A percentile compares a stretch with the other conserved stretches of the same genome.
phyloP scores from a whole-genome alignment of 2,888 invertebrate species.

The Deilephila porcellus region DNA sequence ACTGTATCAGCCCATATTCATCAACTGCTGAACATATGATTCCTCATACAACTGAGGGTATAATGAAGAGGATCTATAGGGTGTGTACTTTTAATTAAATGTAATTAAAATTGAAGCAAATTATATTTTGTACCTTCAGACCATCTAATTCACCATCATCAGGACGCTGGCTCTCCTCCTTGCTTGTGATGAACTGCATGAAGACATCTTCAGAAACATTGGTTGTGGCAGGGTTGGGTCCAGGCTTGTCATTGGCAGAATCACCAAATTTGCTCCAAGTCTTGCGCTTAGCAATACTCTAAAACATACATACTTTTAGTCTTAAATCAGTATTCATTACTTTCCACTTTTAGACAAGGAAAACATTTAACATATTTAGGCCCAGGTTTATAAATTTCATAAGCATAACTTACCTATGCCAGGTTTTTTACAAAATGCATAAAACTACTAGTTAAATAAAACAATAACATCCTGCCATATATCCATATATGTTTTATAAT shows the following conservation, averaged over 20 bases:
- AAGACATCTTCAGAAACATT: slow-evolving; percentile 97
- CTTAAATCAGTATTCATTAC: slow-evolving; percentile 4
- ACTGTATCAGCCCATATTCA: too few relatives aligned
- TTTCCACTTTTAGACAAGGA: neutral
- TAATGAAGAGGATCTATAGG: too few relatives aligned
- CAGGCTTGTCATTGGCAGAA: slow-evolving; percentile 95
- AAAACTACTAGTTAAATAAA: too few relatives aligned
- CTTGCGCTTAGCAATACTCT: slow-evolving; percentile 95
- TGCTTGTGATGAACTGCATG: slow-evolving; percentile 96
- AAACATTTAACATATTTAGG: neutral
- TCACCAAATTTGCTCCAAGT: slow-evolving; percentile 98
- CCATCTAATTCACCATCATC: slow-evolving; percentile 95
- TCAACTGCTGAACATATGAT: too few relatives aligned
- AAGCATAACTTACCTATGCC: too few relatives aligned
- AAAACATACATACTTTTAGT: slow-evolving; percentile 38
- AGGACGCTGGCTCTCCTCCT: slow-evolving; percentile 93
- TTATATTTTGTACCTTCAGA: slow-evolving; percentile 85
- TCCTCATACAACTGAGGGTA: too few relatives aligned
- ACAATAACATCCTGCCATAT: too few relatives aligned
- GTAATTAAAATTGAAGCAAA: too few relatives aligned
- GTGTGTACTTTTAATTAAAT: too few relatives aligned
- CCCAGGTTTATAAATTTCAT: too few relatives aligned
- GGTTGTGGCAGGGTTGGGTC: slow-evolving; percentile 99
- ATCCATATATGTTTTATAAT: too few relatives aligned
- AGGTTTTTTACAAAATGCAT: too few relatives aligned